Percentiles rank a stretch among this genome's conserved stretches.
Conservation (phyloP, 2,888 invertebrate genomes). For the Dasypogon diadema region DNA sequence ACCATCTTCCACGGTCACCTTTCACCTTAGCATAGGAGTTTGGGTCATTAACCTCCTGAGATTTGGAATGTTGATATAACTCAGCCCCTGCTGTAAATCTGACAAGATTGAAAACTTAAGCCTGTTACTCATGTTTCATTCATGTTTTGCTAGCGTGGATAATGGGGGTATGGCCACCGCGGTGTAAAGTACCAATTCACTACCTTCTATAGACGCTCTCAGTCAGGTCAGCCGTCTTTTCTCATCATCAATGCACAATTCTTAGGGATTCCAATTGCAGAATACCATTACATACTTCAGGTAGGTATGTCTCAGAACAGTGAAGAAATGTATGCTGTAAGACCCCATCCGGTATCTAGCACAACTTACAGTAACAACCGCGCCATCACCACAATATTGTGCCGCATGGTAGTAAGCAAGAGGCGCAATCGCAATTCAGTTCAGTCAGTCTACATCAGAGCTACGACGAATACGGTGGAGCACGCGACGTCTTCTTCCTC, state of each 20-base stretch:
- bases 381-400: neutral
- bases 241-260: constrained; percentile 8
- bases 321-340: constrained; percentile 11
- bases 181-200: neutral
- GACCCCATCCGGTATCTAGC: neutral
- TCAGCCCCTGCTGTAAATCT: neutral
- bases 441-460: constrained; percentile 33
- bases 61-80: constrained; percentile 16
- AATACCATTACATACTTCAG: neutral
- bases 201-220: neutral
- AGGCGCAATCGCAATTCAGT: neutral
- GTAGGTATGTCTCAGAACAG: neutral
- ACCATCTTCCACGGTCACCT: constrained; percentile 6
- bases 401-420: neutral
- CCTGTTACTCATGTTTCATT: constrained; percentile 13
- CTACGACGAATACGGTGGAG: neutral
- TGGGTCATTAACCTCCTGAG: constrained; percentile 22
- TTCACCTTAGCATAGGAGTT: constrained; percentile 21
- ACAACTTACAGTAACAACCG: neutral
- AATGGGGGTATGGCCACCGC: neutral
- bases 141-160: constrained; percentile 11
- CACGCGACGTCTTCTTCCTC: neutral
- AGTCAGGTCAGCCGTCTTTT: neutral
- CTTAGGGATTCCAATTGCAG: no score
- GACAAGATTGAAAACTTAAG: neutral